Evolutionary conservation across 2,797 vertebrate genomes (phyloP).

Genomic region (Enteromius treurensis): DNA sequence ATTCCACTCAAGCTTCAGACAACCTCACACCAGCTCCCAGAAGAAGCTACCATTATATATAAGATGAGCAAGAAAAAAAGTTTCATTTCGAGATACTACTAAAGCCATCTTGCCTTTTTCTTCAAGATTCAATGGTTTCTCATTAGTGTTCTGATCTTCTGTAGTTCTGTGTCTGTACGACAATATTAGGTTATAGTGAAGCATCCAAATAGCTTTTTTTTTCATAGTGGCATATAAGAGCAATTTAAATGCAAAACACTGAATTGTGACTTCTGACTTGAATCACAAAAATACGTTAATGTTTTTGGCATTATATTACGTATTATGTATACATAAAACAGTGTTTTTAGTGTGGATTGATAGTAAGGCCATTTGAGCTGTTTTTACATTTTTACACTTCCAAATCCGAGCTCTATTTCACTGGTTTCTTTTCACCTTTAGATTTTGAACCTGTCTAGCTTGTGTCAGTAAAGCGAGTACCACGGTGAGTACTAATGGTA

Average conservation of each 20-base stretch:
- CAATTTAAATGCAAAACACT: constrained; percentile 25
- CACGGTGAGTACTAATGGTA: not conserved
- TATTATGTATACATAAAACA: not conserved
- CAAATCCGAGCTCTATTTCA: not conserved
- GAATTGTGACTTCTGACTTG: not conserved
- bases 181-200: not conserved
- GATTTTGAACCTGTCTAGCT: not conserved
- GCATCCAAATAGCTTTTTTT: constrained; percentile 30
- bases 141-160: constrained; percentile 9
- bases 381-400: not conserved
- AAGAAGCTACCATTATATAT: constrained; percentile 23
- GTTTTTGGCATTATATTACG: not conserved
- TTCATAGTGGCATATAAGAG: not conserved
- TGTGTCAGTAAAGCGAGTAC: not conserved
- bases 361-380: not conserved
- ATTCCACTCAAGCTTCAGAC: constrained; percentile 61
- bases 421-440: not conserved
- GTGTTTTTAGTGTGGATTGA: not conserved
- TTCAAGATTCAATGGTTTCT: constrained; percentile 26
- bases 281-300: not conserved
- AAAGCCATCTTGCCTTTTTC: constrained; percentile 25
- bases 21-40: not conserved
- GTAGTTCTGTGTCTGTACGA: not conserved
- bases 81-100: constrained; percentile 13
- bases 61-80: constrained; percentile 23